These are phyloP conservation scores for Lamellibrachia satsuma DNA, from an alignment of 2,888 invertebrate species.

Conservation along the genomic window DNA sequence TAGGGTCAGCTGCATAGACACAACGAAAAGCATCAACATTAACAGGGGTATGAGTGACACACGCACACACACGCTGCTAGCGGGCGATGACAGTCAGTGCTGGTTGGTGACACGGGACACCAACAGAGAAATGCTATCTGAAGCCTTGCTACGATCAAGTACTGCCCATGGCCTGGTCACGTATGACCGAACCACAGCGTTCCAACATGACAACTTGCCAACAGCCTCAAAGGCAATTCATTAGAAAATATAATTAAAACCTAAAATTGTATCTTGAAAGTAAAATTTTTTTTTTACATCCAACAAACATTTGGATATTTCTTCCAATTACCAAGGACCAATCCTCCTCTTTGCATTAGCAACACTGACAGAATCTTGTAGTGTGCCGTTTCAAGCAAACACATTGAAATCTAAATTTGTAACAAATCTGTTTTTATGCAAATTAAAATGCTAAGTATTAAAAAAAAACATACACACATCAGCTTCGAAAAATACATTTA, in stretches of 20 bases:
- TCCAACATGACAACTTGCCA: neutral
- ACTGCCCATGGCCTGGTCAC: neutral
- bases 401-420: neutral
- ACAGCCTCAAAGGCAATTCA: neutral
- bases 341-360: no score
- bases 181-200: neutral
- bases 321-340: no score
- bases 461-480: neutral
- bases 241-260: neutral
- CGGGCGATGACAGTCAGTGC: neutral
- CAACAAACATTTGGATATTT: no score
- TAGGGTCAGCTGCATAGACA: no score
- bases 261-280: neutral
- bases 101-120: neutral
- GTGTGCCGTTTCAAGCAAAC: neutral
- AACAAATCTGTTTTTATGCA: neutral
- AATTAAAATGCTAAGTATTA: neutral
- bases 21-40: no score
- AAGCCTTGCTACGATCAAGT: conserved; percentile 17
- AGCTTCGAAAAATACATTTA: neutral
- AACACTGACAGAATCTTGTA: neutral
- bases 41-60: neutral
- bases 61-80: neutral
- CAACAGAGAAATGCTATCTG: conserved; percentile 13
- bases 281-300: neutral